phyloP scores from a whole-genome alignment of 2,797 vertebrate genomes.

The Phoxinus dragarum region DNA sequence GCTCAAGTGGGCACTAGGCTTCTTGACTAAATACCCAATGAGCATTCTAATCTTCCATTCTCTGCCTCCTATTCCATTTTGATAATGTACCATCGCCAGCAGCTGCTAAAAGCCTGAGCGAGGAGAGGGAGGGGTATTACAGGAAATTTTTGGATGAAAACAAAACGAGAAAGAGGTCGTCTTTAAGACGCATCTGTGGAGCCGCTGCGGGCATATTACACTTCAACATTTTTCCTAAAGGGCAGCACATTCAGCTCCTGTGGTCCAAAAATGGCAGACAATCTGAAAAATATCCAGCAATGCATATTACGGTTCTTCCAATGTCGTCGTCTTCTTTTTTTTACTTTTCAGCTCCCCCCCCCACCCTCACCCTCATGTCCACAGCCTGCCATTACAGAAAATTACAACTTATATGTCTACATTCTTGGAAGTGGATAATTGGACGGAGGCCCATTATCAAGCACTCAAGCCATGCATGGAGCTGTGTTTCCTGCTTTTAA shows the following conservation, averaged over 20 bases:
- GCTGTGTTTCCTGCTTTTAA: conserved; percentile 62
- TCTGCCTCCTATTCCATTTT: conserved; percentile 61
- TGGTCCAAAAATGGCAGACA: conserved; percentile 37
- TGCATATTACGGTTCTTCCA: conserved; percentile 54
- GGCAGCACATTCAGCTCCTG: conserved; percentile 41
- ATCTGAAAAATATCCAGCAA: conserved; percentile 51
- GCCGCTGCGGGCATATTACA: conserved; percentile 36
- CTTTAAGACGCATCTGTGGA: conserved; percentile 52
- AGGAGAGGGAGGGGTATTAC: conserved; percentile 60
- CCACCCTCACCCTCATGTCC: conserved; percentile 35
- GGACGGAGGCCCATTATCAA: conserved; percentile 67
- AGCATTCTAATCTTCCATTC: conserved; percentile 64
- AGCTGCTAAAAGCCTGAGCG: conserved; percentile 69
- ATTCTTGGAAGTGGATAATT: conserved; percentile 69
- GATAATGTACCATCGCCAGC: conserved; percentile 63
- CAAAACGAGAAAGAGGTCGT: conserved; percentile 53
- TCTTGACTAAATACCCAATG: conserved; percentile 66
- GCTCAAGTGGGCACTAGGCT: conserved; percentile 69
- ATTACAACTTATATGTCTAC: conserved; percentile 69
- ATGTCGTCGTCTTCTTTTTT: conserved; percentile 41
- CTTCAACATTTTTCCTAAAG: conserved; percentile 53
- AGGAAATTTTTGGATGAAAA: conserved; percentile 54
- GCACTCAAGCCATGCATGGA: conserved; percentile 65
- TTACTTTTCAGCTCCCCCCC: conserved; percentile 43
- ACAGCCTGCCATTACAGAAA: conserved; percentile 68